These are phyloP conservation scores for Osmerus mordax DNA, from an alignment of 2,113 vertebrate genomes.

Conservation along the genomic window DNA sequence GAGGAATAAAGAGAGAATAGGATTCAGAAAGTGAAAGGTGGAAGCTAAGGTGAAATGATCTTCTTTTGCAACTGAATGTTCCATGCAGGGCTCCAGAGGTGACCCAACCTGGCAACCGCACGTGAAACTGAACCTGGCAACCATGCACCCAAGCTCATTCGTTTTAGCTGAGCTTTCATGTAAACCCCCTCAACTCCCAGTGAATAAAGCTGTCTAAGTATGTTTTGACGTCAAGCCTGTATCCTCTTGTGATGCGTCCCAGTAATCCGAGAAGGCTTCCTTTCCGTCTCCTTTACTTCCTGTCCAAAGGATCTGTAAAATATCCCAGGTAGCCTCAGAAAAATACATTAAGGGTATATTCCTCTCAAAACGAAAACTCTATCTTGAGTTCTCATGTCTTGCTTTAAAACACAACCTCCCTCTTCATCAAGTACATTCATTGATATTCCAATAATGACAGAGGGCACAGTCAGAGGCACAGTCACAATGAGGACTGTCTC, in stretches of 20 bases:
- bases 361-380: too few relatives aligned
- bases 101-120: neutral
- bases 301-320: neutral
- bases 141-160: neutral
- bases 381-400: too few relatives aligned
- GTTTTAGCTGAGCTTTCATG: neutral
- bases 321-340: too few relatives aligned
- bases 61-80: neutral
- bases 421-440: too few relatives aligned
- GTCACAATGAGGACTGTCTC: too few relatives aligned
- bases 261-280: neutral
- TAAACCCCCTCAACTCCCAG: neutral
- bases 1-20: neutral
- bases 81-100: neutral
- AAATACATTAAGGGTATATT: too few relatives aligned
- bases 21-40: neutral
- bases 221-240: neutral
- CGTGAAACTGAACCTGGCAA: constrained; percentile 1
- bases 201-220: neutral
- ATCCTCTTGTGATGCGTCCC: neutral
- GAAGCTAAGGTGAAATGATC: neutral
- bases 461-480: too few relatives aligned
- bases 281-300: neutral
- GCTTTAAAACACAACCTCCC: too few relatives aligned
- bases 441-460: too few relatives aligned